Base-by-base conservation (phyloP, 2,113 vertebrate species). In the Eolophus roseicapilla region DNA sequence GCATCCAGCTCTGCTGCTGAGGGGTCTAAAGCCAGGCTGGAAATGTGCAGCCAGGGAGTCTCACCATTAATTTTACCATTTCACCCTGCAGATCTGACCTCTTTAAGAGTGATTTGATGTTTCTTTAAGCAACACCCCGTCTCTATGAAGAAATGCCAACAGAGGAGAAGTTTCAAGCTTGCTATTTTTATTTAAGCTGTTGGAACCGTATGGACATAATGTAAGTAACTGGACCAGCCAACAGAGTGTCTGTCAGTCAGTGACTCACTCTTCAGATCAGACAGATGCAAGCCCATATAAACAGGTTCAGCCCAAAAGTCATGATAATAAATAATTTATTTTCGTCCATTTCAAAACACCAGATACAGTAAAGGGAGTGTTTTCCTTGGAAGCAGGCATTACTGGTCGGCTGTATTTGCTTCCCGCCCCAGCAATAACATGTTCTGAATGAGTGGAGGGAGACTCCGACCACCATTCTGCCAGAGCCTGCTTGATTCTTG, bases 241-340 rank as follows among this genome's bases (percentile, higher is more conserved):
- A 95, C 28, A 78, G 78, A 19, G 64, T 82, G 87, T 91, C 85
- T 92, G 90, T 97, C 90, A 95, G 80, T 90, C 87, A 81, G 85
- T 95, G 96, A 97, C 88, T 95, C 95, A 95, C 92, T 73, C 88
- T 92, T 88, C 92, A 89, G 88, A 97, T 95, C 93, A 92, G 93
- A 86, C 91, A 93, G 74, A 96, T 93, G 94, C 92, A 85, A 95
- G 65, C 83, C 80, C 93, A 55, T 90, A 94, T 90, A 96, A 97
- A 95, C 80, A 95, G 87, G 87, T 95, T 95, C 86, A 95, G 74
- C 91, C 97, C 94, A 70, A 91, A 95, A 96, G 75, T 86, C 84
- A 95, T 85, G 90, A 96, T 88, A 96, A 95, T 95, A 95, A 95
- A 95, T 96, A 95, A 93, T 96, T 95, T 95, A 92, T 93, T 96